Conservation (phyloP, 1,140 invertebrate genomes). For the Seison nebaliae region DNA sequence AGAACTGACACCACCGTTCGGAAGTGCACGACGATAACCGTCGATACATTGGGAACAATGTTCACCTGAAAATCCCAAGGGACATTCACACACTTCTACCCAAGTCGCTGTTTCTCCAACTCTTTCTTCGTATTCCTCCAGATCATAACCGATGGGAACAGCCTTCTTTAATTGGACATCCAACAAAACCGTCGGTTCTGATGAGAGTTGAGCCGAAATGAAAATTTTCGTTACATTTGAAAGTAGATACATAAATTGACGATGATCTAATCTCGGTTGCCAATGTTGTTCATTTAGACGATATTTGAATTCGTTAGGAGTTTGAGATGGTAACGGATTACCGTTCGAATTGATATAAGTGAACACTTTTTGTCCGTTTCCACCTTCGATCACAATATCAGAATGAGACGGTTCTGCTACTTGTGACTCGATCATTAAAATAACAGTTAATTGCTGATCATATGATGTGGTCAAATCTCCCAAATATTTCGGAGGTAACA, state of each 20-base stretch:
- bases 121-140: not conserved
- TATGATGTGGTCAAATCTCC: conserved; percentile 76
- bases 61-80: conserved; percentile 59
- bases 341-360: conserved; percentile 67
- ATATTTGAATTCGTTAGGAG: not conserved
- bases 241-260: conserved; percentile 63
- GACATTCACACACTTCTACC: conserved; percentile 79
- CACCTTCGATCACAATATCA: conserved; percentile 63
- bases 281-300: conserved; percentile 60
- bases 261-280: conserved; percentile 31
- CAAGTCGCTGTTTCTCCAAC: conserved; percentile 41
- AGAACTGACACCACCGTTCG: conserved; percentile 63
- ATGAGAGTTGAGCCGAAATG: conserved; percentile 63
- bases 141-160: not conserved
- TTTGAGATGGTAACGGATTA: conserved; percentile 42
- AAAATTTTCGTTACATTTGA: conserved; percentile 73
- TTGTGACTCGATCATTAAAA: conserved; percentile 48
- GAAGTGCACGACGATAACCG: conserved; percentile 61
- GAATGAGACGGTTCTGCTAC: conserved; percentile 35
- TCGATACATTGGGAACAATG: conserved; percentile 86
- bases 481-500: no score
- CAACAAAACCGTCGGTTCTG: conserved; percentile 31
- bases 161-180: not conserved
- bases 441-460: conserved; percentile 69
- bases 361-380: conserved; percentile 42